Base-by-base conservation (phyloP, 2,113 vertebrate genomes). In the Callaeas wilsoni region DNA sequence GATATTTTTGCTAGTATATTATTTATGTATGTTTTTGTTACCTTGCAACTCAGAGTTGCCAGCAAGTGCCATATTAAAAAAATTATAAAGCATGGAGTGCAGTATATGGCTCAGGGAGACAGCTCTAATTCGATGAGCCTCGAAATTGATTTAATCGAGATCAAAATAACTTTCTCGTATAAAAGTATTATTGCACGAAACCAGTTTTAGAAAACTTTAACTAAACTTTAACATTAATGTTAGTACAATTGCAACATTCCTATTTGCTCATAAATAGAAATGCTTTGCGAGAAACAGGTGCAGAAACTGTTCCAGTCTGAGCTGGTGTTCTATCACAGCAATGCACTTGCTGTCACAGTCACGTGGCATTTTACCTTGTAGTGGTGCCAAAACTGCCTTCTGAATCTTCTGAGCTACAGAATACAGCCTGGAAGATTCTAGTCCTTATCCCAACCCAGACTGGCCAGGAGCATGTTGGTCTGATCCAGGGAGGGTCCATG, bases 11-110 rank as follows among this genome's bases (percentile, higher is more conserved):
- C 83, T 89, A 55, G 68, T 84, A 22, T 81, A 89, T 93, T 94
- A 92, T 92, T 97, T 93, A 86, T 93, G 71, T 79, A 67, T 81
- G 84, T 22, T 90, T 95, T 93, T 94, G 71, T 86, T 96, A 93
- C 91, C 90, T 94, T 94, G 89, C 86, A 90, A 89, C 73, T 87
- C 86, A 42, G 83, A 94, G 42, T 86, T 86, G 68, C 86, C 75
- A 93, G 80, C 33, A 92, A 94, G 39, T 81, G 60, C 64, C 87
- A 60, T 87, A 92, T 93, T 89, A 81, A 96, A 97, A 93, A 92
- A 84, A 88, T 52, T 89, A 53, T 77, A 64, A 90, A 92, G 86
- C 86, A 56, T 71, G 71, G 55, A 91, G 44, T 44, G 33, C 25
- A 50, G 33, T 93, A 26, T 63, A 49, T 87, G 64, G 89, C 77